These are phyloP conservation scores for Progne subis DNA, from an alignment of 2,113 vertebrate species.

Conservation along the genomic window DNA sequence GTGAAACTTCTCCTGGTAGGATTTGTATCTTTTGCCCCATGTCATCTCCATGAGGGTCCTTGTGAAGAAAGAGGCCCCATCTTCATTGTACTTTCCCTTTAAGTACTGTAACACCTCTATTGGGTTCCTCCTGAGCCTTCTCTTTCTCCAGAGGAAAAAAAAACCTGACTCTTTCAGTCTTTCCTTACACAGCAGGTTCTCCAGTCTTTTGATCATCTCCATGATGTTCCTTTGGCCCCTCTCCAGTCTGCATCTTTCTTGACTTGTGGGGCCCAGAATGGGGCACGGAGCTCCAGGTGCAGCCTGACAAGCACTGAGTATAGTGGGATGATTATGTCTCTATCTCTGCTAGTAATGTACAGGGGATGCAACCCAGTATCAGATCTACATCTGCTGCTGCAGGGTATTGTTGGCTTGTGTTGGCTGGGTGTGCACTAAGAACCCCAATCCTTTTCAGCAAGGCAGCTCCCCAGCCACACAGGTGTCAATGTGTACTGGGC, in stretches of 20 bases:
- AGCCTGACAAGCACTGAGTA: neutral
- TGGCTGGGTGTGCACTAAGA: neutral
- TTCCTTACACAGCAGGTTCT: neutral
- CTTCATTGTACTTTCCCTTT: neutral
- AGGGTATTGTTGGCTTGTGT: fast-evolving
- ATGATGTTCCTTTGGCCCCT: neutral
- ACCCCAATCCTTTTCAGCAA: neutral
- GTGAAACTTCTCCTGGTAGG: neutral
- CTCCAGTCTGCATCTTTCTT: neutral
- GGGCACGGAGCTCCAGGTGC: neutral
- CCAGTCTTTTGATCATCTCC: neutral
- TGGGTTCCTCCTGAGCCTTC: neutral
- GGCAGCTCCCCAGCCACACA: neutral
- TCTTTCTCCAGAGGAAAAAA: neutral
- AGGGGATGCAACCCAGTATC: neutral
- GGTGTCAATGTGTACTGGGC: neutral
- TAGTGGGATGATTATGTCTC: neutral
- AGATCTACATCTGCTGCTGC: neutral
- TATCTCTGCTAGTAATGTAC: neutral
- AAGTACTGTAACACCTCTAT: neutral
- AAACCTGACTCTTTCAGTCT: neutral
- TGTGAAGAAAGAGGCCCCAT: neutral
- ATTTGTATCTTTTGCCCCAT: neutral
- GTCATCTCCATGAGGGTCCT: neutral
- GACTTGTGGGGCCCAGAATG: neutral